phyloP scores from a whole-genome alignment of 2,888 invertebrate genomes.

The Aphodius granarius region DNA sequence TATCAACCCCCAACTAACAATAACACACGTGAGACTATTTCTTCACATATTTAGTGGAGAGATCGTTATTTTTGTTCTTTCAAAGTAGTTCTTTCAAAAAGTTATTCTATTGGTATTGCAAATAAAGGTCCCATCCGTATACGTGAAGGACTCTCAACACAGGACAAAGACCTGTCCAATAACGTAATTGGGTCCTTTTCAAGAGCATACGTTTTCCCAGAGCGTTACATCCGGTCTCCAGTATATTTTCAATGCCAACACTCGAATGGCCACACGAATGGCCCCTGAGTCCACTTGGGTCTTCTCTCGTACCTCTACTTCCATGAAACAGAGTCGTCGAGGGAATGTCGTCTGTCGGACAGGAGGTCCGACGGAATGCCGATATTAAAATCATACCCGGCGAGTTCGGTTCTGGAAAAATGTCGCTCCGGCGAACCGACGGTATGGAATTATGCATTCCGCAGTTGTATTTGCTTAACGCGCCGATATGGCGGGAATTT shows the following conservation, averaged over 20 bases:
- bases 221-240: background rate
- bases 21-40: background rate
- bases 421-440: background rate
- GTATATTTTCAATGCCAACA: background rate
- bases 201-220: background rate
- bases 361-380: slow-evolving; percentile 24
- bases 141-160: background rate
- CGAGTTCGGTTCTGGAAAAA: background rate
- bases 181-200: background rate
- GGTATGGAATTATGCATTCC: slow-evolving; percentile 2
- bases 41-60: no score
- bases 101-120: background rate
- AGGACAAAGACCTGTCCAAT: background rate
- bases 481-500: background rate
- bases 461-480: background rate
- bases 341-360: slow-evolving; percentile 10
- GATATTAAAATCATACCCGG: slow-evolving; percentile 28
- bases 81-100: no score
- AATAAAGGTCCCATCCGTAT: background rate
- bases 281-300: background rate
- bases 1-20: background rate
- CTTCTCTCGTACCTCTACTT: background rate
- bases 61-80: no score
- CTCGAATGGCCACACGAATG: background rate
- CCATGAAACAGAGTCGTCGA: background rate